Conservation (phyloP, 1,140 invertebrate species). For the Zaprionus camerounensis region DNA sequence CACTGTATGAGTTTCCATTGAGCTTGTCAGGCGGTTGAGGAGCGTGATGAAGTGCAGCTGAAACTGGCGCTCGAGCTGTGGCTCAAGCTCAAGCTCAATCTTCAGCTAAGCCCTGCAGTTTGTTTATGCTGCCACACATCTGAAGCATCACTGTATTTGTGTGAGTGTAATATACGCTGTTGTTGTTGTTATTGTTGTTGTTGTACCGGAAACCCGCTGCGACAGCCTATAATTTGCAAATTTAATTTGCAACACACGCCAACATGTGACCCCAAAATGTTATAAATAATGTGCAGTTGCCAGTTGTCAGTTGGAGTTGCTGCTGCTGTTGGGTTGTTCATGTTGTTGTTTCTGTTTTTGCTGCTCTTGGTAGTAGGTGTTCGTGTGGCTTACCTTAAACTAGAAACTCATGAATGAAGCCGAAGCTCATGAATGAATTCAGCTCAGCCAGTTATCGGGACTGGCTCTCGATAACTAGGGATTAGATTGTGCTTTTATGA, state of each 20-base stretch:
- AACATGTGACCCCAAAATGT: slow-evolving; percentile 81
- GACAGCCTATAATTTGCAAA: slow-evolving; percentile 81
- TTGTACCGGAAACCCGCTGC: slow-evolving; percentile 73
- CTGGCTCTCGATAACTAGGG: neutral
- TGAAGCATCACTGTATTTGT: slow-evolving; percentile 38
- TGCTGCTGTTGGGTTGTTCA: neutral
- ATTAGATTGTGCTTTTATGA: neutral
- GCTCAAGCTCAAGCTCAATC: slow-evolving; percentile 27
- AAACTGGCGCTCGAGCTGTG: slow-evolving; percentile 40
- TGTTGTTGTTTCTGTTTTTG: slow-evolving; percentile 20
- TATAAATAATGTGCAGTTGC: slow-evolving; percentile 79
- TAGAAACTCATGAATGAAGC: slow-evolving; percentile 77
- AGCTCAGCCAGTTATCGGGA: slow-evolving; percentile 25
- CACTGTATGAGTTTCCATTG: slow-evolving; percentile 72
- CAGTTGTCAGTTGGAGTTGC: slow-evolving; percentile 41
- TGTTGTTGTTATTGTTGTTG: slow-evolving; percentile 31
- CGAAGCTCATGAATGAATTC: slow-evolving; percentile 71
- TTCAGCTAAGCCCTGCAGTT: slow-evolving; percentile 43
- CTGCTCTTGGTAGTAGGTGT: slow-evolving; percentile 62
- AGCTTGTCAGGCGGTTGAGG: slow-evolving; percentile 59
- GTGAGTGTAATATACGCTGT: slow-evolving; percentile 17
- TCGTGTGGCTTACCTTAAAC: slow-evolving; percentile 78
- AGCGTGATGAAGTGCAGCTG: slow-evolving; percentile 71
- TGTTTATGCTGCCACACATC: slow-evolving; percentile 68
- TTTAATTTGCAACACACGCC: slow-evolving; percentile 82